A percentile compares a stretch with the other conserved stretches of the same genome.
Conservation (phyloP, 2,797 vertebrate genomes). For the Amblyopsis hoosieri region DNA sequence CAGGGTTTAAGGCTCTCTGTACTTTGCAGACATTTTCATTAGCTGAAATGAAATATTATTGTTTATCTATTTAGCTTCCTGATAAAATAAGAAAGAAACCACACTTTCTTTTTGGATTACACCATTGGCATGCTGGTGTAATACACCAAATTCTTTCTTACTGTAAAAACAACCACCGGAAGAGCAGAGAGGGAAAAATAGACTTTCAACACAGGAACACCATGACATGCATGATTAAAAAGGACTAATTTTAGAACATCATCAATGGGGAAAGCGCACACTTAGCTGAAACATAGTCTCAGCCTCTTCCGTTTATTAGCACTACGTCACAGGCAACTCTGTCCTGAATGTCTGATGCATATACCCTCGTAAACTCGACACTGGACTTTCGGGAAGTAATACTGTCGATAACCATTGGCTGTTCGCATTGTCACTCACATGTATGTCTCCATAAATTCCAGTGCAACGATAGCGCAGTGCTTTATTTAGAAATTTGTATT, state of each 20-base stretch:
- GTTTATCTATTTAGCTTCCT: constrained; percentile 71
- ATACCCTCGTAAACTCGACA: too few relatives aligned
- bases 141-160: constrained; percentile 63
- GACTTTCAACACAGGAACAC: constrained; percentile 68
- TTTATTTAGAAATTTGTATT: too few relatives aligned
- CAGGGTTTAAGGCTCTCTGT: constrained; percentile 65
- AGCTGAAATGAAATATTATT: constrained; percentile 70
- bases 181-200: constrained; percentile 21
- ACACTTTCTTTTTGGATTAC: constrained; percentile 69
- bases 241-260: constrained; percentile 61
- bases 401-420: too few relatives aligned
- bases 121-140: constrained; percentile 58
- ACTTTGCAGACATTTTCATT: constrained; percentile 68
- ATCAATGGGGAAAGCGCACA: constrained; percentile 59
- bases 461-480: too few relatives aligned
- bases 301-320: too few relatives aligned
- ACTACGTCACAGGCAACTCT: too few relatives aligned
- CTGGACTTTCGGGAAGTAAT: too few relatives aligned
- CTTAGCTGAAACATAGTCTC: constrained; percentile 4
- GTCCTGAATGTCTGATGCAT: too few relatives aligned
- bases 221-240: constrained; percentile 66
- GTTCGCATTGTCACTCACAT: too few relatives aligned
- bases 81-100: constrained; percentile 51
- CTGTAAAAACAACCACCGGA: constrained; percentile 57
- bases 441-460: too few relatives aligned